phyloP scores from a whole-genome alignment of 30 jellyfish, hydroid and myxozoan genomes.

The Morbakka virulenta region DNA sequence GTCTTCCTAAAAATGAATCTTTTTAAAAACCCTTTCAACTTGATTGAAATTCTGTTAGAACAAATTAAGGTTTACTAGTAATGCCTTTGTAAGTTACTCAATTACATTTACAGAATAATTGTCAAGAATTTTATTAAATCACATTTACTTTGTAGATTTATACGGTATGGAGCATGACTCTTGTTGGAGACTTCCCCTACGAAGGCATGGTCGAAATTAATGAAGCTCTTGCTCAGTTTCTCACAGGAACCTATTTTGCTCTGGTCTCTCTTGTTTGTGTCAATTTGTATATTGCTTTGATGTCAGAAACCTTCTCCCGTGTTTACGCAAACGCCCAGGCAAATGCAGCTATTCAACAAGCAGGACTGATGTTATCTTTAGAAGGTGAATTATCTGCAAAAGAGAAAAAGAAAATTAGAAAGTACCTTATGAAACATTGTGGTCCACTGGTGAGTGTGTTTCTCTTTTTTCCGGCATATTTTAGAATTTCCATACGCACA shows the following conservation, averaged over 20 bases:
- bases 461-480: no score
- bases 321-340: slow-evolving; percentile 62
- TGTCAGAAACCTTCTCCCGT: slow-evolving; percentile 24
- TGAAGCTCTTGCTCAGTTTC: slow-evolving; percentile 82
- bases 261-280: slow-evolving; percentile 64
- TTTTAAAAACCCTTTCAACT: no score
- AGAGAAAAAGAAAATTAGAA: slow-evolving; percentile 6
- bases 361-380: slow-evolving; percentile 25
- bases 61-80: no score
- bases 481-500: no score
- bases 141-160: no score
- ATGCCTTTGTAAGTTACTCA: no score
- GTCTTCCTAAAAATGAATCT: no score
- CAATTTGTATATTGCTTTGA: no score
- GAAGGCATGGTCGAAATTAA: slow-evolving; percentile 62
- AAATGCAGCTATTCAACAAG: slow-evolving; percentile 52
- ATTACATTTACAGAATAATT: no score
- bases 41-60: no score
- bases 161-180: slow-evolving; percentile 78
- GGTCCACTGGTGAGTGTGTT: slow-evolving; percentile 58
- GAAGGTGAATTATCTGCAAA: slow-evolving; percentile 29
- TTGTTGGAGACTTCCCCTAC: slow-evolving; percentile 83
- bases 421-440: slow-evolving; percentile 26
- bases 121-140: no score
- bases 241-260: slow-evolving; percentile 85